These are phyloP conservation scores for Reticulitermes speratus DNA, from an alignment of 1,140 invertebrate genomes.

Conservation along the genomic window DNA sequence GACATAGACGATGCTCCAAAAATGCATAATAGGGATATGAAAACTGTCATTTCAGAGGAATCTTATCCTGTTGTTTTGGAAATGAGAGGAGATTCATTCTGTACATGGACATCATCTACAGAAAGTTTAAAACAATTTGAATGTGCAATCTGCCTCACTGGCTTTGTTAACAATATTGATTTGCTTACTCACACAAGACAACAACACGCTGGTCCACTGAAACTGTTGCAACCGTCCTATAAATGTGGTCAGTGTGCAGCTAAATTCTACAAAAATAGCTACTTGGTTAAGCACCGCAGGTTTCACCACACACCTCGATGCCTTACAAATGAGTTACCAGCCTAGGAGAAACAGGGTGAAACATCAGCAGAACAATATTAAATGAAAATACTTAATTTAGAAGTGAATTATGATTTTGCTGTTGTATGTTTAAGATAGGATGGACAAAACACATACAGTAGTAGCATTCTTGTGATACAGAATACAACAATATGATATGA, in stretches of 20 bases:
- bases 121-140: background rate
- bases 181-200: slow-evolving; percentile 35
- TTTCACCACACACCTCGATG: slow-evolving; percentile 40
- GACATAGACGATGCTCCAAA: too few species aligned
- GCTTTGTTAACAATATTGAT: background rate
- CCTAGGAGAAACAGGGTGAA: too few species aligned
- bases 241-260: slow-evolving; percentile 42
- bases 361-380: too few species aligned
- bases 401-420: too few species aligned
- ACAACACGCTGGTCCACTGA: slow-evolving; percentile 3
- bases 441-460: too few species aligned
- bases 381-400: too few species aligned
- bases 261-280: slow-evolving; percentile 43
- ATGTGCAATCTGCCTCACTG: background rate
- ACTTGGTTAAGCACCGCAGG: slow-evolving; percentile 39
- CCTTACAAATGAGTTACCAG: slow-evolving; percentile 35
- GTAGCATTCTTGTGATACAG: too few species aligned
- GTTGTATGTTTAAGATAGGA: too few species aligned
- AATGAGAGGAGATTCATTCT: background rate
- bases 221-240: slow-evolving; percentile 37
- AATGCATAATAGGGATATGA: too few species aligned
- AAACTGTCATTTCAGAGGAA: too few species aligned
- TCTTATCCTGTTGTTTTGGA: background rate
- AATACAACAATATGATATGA: too few species aligned
- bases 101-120: background rate